phyloP scores from a whole-genome alignment of 1,140 invertebrate species.

The Bombus superbus region DNA sequence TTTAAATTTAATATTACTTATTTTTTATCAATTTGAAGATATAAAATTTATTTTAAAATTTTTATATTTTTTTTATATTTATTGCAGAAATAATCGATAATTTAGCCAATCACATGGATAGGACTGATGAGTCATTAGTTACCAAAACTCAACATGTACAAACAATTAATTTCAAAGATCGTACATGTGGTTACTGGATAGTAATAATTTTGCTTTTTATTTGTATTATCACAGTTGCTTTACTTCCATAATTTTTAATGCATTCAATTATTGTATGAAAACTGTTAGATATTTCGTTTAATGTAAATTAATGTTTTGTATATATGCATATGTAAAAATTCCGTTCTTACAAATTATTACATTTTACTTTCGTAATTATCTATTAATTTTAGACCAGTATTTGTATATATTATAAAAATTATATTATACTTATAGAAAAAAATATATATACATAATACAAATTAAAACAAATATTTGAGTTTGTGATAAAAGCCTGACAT shows the following conservation, averaged over 20 bases:
- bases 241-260: slow-evolving; percentile 34
- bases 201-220: slow-evolving; percentile 87
- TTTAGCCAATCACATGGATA: slow-evolving; percentile 89
- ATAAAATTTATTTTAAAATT: neutral
- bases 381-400: slow-evolving; percentile 14
- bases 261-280: slow-evolving; percentile 15
- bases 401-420: slow-evolving; percentile 41
- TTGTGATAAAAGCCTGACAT: neutral
- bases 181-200: slow-evolving; percentile 89
- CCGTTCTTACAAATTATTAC: neutral
- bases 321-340: slow-evolving; percentile 19
- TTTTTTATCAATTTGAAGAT: neutral
- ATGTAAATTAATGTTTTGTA: slow-evolving; percentile 8
- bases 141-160: slow-evolving; percentile 87
- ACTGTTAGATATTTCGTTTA: neutral
- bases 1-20: slow-evolving; percentile 33
- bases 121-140: slow-evolving; percentile 86
- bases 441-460: neutral
- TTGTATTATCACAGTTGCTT: slow-evolving; percentile 70
- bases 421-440: slow-evolving; percentile 10
- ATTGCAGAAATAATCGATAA: slow-evolving; percentile 90
- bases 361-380: neutral
- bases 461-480: slow-evolving; percentile 6
- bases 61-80: neutral
- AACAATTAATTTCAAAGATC: slow-evolving; percentile 87